Evolutionary conservation across 2,113 vertebrate genomes (phyloP).

Genomic region (Salvelinus namaycush): DNA sequence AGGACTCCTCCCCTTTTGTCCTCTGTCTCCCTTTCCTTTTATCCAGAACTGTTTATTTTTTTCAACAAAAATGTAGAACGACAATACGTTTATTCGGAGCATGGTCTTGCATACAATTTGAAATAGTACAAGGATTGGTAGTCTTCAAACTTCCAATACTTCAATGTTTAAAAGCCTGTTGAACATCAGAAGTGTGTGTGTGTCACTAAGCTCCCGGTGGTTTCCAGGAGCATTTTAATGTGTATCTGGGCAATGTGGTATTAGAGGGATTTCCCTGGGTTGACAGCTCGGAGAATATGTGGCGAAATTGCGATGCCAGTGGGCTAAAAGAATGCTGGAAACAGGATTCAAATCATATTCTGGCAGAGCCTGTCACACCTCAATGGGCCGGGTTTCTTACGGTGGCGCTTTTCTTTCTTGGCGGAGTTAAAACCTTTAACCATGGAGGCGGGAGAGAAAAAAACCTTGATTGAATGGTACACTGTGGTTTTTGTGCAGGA

Average conservation of each 20-base stretch:
- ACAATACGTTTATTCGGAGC: not conserved
- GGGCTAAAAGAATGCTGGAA: constrained; percentile 85
- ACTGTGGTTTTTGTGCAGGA: constrained; percentile 70
- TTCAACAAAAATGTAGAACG: not conserved
- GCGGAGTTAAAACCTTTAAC: constrained; percentile 78
- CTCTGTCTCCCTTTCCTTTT: not conserved
- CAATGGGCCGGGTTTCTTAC: constrained; percentile 83
- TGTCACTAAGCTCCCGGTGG: constrained; percentile 71
- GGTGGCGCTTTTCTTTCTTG: constrained; percentile 80
- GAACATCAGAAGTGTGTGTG: constrained; percentile 1
- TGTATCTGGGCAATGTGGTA: constrained; percentile 83
- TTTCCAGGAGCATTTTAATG: constrained; percentile 86
- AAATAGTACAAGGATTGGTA: too few relatives aligned
- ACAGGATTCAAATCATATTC: constrained; percentile 96
- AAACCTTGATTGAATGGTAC: constrained; percentile 72
- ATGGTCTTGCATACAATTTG: not conserved
- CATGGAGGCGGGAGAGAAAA: constrained; percentile 57
- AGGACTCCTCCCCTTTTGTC: not conserved
- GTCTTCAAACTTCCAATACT: too few relatives aligned
- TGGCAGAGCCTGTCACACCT: constrained; percentile 85
- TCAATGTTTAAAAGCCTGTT: too few relatives aligned
- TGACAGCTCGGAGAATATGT: constrained; percentile 85
- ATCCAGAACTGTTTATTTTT: too few relatives aligned
- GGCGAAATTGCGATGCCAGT: constrained; percentile 77
- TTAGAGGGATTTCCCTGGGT: constrained; percentile 85